A percentile compares a stretch with the other conserved stretches of the same genome.
Conservation (phyloP, 2,888 invertebrate genomes). For the Hartigia nigra region DNA sequence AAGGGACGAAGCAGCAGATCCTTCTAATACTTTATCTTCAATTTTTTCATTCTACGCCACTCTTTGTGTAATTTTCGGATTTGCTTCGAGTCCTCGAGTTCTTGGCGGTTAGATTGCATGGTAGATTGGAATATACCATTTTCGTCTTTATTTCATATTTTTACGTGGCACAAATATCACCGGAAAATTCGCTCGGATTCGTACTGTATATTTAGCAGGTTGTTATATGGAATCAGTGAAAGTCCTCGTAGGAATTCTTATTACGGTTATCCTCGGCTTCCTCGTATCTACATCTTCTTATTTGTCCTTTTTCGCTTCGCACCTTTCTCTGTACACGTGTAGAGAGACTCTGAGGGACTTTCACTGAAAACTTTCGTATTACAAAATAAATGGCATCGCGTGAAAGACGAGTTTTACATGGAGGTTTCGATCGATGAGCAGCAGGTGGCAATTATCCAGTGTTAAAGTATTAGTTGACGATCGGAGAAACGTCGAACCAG, state of each 20-base stretch:
- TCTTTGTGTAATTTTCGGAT: not conserved
- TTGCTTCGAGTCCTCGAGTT: not conserved
- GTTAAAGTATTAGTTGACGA: not conserved
- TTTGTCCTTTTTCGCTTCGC: not conserved
- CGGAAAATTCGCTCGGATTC: not conserved
- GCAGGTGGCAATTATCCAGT: not conserved
- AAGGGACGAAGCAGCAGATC: not conserved
- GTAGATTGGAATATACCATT: not conserved
- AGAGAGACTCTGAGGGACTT: not conserved
- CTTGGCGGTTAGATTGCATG: not conserved
- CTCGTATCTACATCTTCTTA: not conserved
- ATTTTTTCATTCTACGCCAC: not conserved
- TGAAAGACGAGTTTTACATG: not conserved
- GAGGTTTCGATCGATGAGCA: not conserved
- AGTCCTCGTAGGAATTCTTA: constrained; percentile 7
- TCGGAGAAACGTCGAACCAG: not conserved
- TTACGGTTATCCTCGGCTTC: not conserved
- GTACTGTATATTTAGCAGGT: not conserved
- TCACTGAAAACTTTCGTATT: constrained; percentile 3
- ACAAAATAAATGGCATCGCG: not conserved
- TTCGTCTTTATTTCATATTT: not conserved
- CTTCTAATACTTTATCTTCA: not conserved
- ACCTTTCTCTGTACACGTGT: not conserved
- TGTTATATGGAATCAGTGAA: constrained; percentile 11
- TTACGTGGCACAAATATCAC: not conserved